A percentile compares a stretch with the other conserved stretches of the same genome.
phyloP scores from a whole-genome alignment of 1,140 invertebrate genomes.

The Halyomorpha halys region DNA sequence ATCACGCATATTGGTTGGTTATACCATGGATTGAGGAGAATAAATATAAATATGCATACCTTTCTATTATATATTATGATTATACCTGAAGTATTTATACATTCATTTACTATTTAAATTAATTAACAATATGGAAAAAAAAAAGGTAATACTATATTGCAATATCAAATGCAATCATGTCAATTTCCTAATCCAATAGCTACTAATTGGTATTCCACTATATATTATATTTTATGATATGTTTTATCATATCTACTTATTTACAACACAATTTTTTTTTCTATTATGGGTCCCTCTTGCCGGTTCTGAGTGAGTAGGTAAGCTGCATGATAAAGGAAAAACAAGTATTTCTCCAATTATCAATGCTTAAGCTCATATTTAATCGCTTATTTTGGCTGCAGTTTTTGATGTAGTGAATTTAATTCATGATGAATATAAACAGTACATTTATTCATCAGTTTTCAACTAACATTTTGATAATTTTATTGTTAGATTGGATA shows the following conservation, averaged over 20 bases:
- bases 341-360: background rate
- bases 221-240: too few species aligned
- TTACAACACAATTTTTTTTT: constrained; percentile 35
- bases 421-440: background rate
- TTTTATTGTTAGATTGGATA: constrained; percentile 8
- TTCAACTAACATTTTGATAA: constrained; percentile 4
- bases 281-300: constrained; percentile 60
- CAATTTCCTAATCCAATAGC: too few species aligned
- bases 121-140: too few species aligned
- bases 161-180: too few species aligned
- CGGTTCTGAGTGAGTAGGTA: constrained; percentile 59
- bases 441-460: constrained; percentile 9
- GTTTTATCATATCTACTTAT: background rate
- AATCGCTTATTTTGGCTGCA: constrained; percentile 1
- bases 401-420: background rate
- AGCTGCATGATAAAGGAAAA: constrained; percentile 11
- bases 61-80: too few species aligned
- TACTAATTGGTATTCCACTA: too few species aligned
- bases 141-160: too few species aligned
- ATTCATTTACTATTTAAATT: too few species aligned
- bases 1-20: too few species aligned
- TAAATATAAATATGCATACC: too few species aligned
- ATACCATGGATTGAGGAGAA: too few species aligned
- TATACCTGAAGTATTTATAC: too few species aligned
- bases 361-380: background rate